phyloP scores from a whole-genome alignment of 2,113 vertebrate species.

The Chionodraco myersi region DNA sequence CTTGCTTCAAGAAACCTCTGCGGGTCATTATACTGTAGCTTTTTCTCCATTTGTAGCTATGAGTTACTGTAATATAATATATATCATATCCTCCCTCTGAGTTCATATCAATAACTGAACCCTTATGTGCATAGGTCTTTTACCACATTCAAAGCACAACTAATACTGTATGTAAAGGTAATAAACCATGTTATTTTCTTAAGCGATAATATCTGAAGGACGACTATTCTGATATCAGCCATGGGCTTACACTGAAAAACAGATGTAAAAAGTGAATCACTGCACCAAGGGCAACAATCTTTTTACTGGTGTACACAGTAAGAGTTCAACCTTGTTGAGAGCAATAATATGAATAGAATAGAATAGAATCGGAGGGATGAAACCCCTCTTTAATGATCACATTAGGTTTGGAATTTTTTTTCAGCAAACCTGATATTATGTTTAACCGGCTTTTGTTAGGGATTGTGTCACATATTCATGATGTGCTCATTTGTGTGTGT shows the following conservation, averaged over 20 bases:
- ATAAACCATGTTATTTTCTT: neutral
- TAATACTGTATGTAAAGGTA: neutral
- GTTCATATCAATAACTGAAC: neutral
- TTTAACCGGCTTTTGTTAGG: neutral
- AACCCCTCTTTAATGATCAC: no score
- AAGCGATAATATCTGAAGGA: neutral
- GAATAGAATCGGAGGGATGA: no score
- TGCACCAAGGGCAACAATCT: conserved; percentile 14
- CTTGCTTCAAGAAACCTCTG: neutral
- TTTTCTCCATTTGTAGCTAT: neutral
- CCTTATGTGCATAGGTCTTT: neutral
- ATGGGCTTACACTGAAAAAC: neutral
- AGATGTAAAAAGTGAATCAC: conserved; percentile 5
- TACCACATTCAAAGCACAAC: neutral
- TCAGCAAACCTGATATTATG: neutral
- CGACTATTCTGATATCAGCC: neutral
- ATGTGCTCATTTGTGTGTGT: neutral
- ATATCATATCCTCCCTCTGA: neutral
- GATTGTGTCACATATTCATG: neutral
- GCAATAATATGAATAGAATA: neutral
- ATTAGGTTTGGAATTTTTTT: conserved; percentile 1
- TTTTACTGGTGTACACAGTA: neutral
- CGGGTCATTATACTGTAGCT: neutral
- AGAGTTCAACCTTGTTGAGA: neutral
- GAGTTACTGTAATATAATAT: neutral